Evolutionary conservation across 2,797 vertebrate species (phyloP), one percentile per base, ranked within the genome.

Genomic region (Trachurus trachurus): DNA sequence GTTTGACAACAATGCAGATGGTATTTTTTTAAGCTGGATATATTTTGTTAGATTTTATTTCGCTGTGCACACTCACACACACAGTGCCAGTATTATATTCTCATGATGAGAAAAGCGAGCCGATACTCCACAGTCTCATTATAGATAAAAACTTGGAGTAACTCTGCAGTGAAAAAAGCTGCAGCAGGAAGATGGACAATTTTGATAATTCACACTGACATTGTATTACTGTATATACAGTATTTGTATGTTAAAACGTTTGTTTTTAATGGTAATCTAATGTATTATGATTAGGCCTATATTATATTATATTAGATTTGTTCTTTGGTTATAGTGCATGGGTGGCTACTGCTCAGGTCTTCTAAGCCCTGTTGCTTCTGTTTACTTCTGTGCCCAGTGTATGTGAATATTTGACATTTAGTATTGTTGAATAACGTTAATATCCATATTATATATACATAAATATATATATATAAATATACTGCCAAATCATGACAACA

Each of bases 1-100:
- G 86, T 92, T 93, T 59, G 72, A 88, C 80, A 74, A 85, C 81
- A 66, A 86, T 83, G 79, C 86, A 94, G 89, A 94, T 89, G 92
- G 90, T 95, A 94, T 96, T 95, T 96, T 95, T 95, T 94, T 95
- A 94, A 92, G 87, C 82, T 88, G 81, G 84, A 86, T 86, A 86
- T 92, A 90, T 91, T 92, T 91, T 93, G 82, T 91, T 87, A 89
- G 87, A 80, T 81, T 85, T 90, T 70, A 87, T 76, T 81, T 81
- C 74, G 68, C 56, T 53, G 81, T 86, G 77, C 26, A 26, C 26
- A 26, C 26, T 26, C 72, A 69, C 74, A 60, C 82, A 63, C 69
- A 45, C 37, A 50, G 62, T 39, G 44, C 12, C 70, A 87, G 74
- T 84, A 74, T 87, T 74, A 61, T 79, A 76, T 82, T 87, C 76